A percentile compares a stretch with the other conserved stretches of the same genome.
phyloP scores from a whole-genome alignment of 2,113 vertebrate species.

The Lagopus muta region DNA sequence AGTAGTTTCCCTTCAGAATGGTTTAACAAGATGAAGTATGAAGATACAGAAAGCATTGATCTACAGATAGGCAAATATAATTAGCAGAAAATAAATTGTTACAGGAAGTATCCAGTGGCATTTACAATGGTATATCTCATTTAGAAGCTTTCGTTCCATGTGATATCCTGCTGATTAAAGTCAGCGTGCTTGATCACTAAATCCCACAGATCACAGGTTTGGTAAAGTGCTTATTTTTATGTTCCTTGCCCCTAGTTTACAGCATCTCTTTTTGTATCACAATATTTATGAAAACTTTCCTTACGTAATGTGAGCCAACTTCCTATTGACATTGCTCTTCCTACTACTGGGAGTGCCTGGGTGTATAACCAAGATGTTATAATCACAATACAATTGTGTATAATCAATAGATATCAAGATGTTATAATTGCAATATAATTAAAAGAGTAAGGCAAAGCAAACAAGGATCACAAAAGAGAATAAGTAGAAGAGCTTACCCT shows the following conservation, averaged over 20 bases:
- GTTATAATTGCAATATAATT: too few relatives aligned
- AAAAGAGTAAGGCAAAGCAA: too few relatives aligned
- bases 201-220: not conserved
- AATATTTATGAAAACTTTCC: not conserved
- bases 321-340: not conserved
- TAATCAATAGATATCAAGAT: too few relatives aligned
- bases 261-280: not conserved
- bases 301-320: not conserved
- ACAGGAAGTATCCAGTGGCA: not conserved
- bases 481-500: too few relatives aligned
- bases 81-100: not conserved
- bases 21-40: not conserved
- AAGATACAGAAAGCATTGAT: not conserved
- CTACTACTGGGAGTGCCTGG: not conserved
- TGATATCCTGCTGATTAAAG: not conserved
- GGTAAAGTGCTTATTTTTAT: not conserved
- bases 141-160: not conserved
- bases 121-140: fast-evolving
- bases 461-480: too few relatives aligned
- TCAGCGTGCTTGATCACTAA: not conserved
- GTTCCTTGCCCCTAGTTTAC: not conserved
- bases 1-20: not conserved
- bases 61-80: not conserved
- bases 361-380: too few relatives aligned
- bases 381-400: too few relatives aligned